phyloP scores from a whole-genome alignment of 2,888 invertebrate genomes.

The Oscheius sp. region DNA sequence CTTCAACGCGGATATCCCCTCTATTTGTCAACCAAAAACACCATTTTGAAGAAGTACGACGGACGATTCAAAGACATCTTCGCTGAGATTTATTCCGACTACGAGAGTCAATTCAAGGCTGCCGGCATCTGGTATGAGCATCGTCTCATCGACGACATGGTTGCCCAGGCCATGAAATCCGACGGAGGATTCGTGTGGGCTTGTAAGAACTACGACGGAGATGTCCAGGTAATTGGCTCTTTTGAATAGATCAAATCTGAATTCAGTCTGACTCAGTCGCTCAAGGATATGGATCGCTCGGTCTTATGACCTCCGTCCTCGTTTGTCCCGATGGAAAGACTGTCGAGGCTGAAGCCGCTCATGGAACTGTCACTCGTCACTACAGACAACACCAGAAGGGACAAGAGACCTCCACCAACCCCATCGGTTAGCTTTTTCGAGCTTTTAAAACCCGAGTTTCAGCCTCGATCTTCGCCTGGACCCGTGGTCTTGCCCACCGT shows the following conservation, averaged over 20 bases:
- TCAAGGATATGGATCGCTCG: constrained; percentile 85
- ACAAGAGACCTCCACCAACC: constrained; percentile 97
- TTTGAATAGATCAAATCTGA: too few species aligned
- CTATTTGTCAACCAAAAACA: constrained; percentile 83
- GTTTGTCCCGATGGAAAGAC: constrained; percentile 97
- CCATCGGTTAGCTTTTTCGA: constrained; percentile 78
- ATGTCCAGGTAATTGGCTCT: too few species aligned
- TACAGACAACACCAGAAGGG: constrained; percentile 79
- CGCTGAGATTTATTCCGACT: constrained; percentile 84
- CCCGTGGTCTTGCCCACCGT: constrained; percentile 88
- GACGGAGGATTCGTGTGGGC: constrained; percentile 99
- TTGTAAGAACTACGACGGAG: constrained; percentile 98
- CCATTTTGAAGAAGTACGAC: constrained; percentile 87
- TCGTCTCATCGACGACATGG: constrained; percentile 97
- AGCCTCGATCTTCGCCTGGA: constrained; percentile 98
- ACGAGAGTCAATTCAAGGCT: constrained; percentile 84
- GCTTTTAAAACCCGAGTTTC: constrained; percentile 37
- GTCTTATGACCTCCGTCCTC: constrained; percentile 96
- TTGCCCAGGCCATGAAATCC: constrained; percentile 83
- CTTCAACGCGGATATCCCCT: constrained; percentile 82
- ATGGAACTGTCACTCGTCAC: constrained; percentile 94
- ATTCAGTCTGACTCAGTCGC: constrained; percentile 98
- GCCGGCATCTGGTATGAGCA: constrained; percentile 96
- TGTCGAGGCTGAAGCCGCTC: constrained; percentile 96
- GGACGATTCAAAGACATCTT: constrained; percentile 91